A percentile compares a stretch with the other conserved stretches of the same genome.
Evolutionary conservation across 2,113 vertebrate species (phyloP).

Genomic region (Caretta caretta): DNA sequence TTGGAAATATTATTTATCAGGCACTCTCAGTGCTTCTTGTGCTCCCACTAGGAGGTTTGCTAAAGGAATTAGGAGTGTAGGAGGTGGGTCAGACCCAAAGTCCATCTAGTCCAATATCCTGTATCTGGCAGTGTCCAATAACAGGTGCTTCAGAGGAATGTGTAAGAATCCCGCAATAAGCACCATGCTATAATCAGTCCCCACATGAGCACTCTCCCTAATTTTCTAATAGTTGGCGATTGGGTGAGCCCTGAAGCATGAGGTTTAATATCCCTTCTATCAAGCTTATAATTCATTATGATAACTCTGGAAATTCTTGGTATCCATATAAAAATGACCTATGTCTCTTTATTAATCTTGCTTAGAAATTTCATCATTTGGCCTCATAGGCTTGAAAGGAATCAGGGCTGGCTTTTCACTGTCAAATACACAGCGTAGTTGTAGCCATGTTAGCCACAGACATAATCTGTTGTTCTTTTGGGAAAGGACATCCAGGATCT

Average conservation of each 20-base stretch:
- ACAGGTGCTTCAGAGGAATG: background rate
- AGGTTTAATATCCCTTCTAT: background rate
- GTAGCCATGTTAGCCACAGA: background rate
- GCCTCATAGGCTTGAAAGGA: background rate
- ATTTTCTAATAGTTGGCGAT: background rate
- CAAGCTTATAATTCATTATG: background rate
- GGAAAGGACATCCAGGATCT: too few species aligned
- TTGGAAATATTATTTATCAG: fast-evolving
- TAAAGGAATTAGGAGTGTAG: background rate
- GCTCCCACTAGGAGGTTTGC: background rate
- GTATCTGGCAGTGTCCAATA: fast-evolving
- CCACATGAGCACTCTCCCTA: background rate
- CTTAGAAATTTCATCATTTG: conserved; percentile 26
- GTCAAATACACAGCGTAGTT: background rate
- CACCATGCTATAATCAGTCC: background rate
- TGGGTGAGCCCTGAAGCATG: background rate
- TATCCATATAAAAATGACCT: background rate
- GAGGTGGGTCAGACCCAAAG: background rate
- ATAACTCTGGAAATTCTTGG: background rate
- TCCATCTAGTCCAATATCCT: background rate
- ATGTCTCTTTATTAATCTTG: background rate
- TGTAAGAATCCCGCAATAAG: background rate
- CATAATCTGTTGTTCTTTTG: too few species aligned
- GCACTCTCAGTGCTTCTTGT: background rate
- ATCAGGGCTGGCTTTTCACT: conserved; percentile 30